Conservation (phyloP, 2,888 invertebrate genomes). For the Acleris laterana region DNA sequence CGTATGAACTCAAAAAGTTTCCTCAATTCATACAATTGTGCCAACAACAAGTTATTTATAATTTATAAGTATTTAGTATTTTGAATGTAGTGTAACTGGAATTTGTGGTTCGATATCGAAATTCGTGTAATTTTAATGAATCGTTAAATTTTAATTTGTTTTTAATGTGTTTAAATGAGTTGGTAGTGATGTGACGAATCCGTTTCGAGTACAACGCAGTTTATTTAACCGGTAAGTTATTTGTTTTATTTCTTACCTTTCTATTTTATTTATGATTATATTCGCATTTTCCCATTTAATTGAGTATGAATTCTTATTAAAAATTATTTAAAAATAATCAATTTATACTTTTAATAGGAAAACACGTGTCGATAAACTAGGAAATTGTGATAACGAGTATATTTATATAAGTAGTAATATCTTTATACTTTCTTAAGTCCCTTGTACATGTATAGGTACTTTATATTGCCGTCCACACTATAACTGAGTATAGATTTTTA, state of each 20-base stretch:
- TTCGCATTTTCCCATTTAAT: no score
- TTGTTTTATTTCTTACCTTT: neutral
- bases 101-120: neutral
- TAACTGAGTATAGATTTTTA: no score
- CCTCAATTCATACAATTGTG: neutral
- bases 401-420: no score
- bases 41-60: neutral
- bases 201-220: neutral
- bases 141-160: conserved; percentile 13
- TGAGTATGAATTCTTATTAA: no score
- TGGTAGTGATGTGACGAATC: conserved; percentile 7
- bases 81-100: neutral
- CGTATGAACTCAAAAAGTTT: conserved; percentile 5
- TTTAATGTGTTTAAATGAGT: conserved; percentile 6
- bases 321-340: no score
- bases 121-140: conserved; percentile 1
- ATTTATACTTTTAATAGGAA: no score
- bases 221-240: conserved; percentile 16
- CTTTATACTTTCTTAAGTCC: no score
- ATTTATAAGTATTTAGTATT: neutral
- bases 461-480: no score
- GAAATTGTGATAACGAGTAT: no score
- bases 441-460: no score
- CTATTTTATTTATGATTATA: neutral
- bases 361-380: no score